These are phyloP conservation scores for Lacanobia oleracea DNA, from an alignment of 2,888 invertebrate genomes.

Conservation along the genomic window DNA sequence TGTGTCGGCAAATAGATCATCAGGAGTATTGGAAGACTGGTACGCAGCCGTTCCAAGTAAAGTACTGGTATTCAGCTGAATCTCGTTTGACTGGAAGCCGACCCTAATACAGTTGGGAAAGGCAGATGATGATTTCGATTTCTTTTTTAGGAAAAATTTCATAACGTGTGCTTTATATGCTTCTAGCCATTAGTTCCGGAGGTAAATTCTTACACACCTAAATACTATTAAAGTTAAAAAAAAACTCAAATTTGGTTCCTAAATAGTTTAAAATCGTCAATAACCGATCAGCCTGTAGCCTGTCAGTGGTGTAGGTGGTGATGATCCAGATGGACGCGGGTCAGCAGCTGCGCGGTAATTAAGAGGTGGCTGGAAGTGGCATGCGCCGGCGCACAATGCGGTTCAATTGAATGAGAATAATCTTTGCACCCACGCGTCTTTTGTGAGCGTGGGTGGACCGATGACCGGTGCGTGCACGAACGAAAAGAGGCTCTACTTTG, in stretches of 20 bases:
- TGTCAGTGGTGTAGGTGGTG: constrained; percentile 83
- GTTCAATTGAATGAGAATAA: constrained; percentile 91
- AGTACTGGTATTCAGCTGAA: too few relatives aligned
- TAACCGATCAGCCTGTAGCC: constrained; percentile 79
- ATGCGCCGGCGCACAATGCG: constrained; percentile 90
- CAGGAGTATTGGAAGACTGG: not conserved
- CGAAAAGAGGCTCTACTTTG: constrained; percentile 79
- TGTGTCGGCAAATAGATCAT: not conserved
- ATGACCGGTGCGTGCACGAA: constrained; percentile 80
- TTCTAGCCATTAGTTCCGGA: not conserved
- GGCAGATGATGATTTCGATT: too few relatives aligned
- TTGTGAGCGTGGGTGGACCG: constrained; percentile 89
- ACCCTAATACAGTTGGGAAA: too few relatives aligned
- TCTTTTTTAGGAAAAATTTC: too few relatives aligned
- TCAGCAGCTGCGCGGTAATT: constrained; percentile 90
- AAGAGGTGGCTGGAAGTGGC: constrained; percentile 90
- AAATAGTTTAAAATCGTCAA: constrained; percentile 5
- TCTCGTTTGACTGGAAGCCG: too few relatives aligned
- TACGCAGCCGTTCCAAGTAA: too few relatives aligned
- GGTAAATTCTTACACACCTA: not conserved
- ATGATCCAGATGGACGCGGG: constrained; percentile 89
- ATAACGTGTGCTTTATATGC: too few relatives aligned
- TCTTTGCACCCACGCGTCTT: constrained; percentile 90
- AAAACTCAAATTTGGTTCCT: not conserved
- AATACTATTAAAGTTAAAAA: not conserved